A percentile compares a stretch with the other conserved stretches of the same genome.
Conservation (phyloP, 2,888 invertebrate species). For the Pachydiplax longipennis region DNA sequence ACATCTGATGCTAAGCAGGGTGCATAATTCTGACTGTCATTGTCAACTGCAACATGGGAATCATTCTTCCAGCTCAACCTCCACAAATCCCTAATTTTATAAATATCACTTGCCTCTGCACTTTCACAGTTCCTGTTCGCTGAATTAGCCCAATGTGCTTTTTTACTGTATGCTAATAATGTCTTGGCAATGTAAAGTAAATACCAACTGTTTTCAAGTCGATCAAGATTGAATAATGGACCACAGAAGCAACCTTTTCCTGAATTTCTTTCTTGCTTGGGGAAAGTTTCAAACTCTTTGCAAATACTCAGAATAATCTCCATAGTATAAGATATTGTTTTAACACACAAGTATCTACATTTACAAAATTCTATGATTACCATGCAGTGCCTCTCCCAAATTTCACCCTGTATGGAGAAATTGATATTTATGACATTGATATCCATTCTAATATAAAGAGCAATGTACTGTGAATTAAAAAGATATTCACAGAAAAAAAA, state of each 20-base stretch:
- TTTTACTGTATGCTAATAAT: neutral
- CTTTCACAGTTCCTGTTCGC: neutral
- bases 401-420: neutral
- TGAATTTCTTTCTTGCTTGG: neutral
- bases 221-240: neutral
- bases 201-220: constrained; percentile 16
- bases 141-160: neutral
- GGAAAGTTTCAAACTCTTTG: neutral
- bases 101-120: neutral
- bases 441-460: no score
- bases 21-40: neutral
- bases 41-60: neutral
- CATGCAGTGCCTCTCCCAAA: constrained; percentile 20
- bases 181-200: neutral
- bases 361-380: neutral
- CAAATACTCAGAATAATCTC: neutral
- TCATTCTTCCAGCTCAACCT: constrained; percentile 2
- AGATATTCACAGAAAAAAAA: no score
- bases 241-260: neutral
- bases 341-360: neutral
- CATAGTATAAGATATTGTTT: neutral
- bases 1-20: neutral
- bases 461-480: neutral
- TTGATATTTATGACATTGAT: neutral
- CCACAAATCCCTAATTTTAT: neutral